Evolutionary conservation across 2,797 vertebrate genomes (phyloP).

Genomic region (Melanotaenia pygmaea): DNA sequence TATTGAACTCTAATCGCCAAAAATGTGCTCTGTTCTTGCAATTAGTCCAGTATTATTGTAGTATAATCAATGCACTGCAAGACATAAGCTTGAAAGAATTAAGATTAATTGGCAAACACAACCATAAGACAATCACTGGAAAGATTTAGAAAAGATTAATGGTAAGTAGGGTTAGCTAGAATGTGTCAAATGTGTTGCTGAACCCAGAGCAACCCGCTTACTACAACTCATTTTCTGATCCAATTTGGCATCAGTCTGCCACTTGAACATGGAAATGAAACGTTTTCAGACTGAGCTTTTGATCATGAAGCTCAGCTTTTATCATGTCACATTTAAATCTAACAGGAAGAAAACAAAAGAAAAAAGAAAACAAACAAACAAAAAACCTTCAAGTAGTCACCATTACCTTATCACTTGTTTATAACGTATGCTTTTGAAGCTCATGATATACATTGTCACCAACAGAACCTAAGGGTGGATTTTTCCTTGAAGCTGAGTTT

Average conservation of each 20-base stretch:
- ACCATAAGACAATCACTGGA: background rate
- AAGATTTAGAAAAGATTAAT: background rate
- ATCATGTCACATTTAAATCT: background rate
- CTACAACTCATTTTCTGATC: background rate
- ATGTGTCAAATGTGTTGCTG: background rate
- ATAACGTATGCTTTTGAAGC: background rate
- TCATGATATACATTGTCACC: background rate
- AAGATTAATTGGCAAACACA: background rate
- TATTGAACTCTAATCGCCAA: no score
- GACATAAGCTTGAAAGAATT: no score
- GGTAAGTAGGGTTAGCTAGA: no score
- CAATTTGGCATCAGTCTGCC: background rate
- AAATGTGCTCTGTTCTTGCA: no score
- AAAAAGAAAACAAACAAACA: background rate
- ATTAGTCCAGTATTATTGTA: no score
- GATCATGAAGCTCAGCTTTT: background rate
- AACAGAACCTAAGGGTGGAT: constrained; percentile 35
- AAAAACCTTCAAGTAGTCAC: background rate
- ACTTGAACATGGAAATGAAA: background rate
- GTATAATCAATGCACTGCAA: no score
- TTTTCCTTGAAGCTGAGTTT: constrained; percentile 37
- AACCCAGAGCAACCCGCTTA: background rate
- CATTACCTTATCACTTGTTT: background rate
- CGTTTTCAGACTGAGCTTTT: no score
- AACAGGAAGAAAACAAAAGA: background rate